Base-by-base conservation (phyloP, 2,888 invertebrate species). In the Bellardia pandia region DNA sequence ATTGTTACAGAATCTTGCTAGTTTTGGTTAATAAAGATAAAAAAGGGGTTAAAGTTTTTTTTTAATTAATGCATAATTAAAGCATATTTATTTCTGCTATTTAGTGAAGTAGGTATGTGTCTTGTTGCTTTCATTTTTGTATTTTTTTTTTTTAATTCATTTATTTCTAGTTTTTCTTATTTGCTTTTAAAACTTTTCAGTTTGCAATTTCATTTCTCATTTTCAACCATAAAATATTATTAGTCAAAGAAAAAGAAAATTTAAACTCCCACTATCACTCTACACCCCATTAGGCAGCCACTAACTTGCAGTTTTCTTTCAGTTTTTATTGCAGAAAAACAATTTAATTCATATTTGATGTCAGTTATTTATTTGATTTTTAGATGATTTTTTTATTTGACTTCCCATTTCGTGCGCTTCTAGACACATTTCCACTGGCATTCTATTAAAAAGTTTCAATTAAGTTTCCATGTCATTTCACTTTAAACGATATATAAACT, bases 381-480 rank as follows among this genome's bases (percentile, higher is more conserved):
- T 16, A 69, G 40, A 37, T 68, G 56, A 68, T 68, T 68, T 77
- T 56, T 56, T 56, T 40, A 66, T 53, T 13, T 56, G 45, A 51
- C n/a, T 58, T 45, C 58, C 23, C 33, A 53, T 30, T 58, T 33
- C 23, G 13, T 7, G 6, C 53, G 11, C n/a, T 33, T 16, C n/a
- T 37, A 53, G 58, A 40, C 14, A 23, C 30, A 30, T 3, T 13
- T 23, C 5, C 9, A 42, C 23, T 74, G 42, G 40, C 11, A 42
- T 79, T 79, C 37, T 69, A 69, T 51, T 79, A 16, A 69, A 75
- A 69, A 69, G 69, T 79, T 79, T 71, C 69, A 79, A 60, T 79
- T 79, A 48, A 79, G 69, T 71, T 79, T 79, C 78, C 78, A 79
- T 60, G 48, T 79, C 78, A 79, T 71, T 79, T 69, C 69, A 79